Base-by-base conservation (phyloP, 2,797 vertebrate species). In the Cossypha niveicapilla region DNA sequence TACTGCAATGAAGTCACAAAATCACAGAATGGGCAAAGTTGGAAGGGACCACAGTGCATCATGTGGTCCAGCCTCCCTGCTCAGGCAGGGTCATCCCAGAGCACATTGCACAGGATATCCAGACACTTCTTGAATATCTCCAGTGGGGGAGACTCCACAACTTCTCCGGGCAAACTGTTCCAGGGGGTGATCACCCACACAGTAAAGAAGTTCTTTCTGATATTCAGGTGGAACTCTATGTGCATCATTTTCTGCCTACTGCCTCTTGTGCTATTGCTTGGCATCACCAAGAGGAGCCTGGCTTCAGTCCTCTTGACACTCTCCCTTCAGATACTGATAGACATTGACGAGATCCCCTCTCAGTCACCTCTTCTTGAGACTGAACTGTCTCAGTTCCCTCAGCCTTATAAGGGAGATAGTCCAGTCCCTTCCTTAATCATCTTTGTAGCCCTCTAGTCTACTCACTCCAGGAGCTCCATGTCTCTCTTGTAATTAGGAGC, bases 131-230 rank as follows among this genome's bases (percentile, higher is more conserved):
- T 30, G 13, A 37, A 0, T 28, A 48, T 25, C 23, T 56, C 18
- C 16, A 24, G 41, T 0, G 0, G 28, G 41, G 6, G 23, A 42
- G 9, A 35, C 1, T 68, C 22, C 35, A 25, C 19, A 37, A 4
- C 5, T 8, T 42, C n/a, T 42, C 28, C 6, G 16, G 48, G 0
- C 27, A 48, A 15, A 1, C 48, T 62, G 23, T 50, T 88, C 41
- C 42, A 67, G n/a, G 14, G 18, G 2, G 0, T 16, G 9, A 9
- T 35, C 47, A 74, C 12, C 6, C 1, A 3, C 9, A 42, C 5
- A 68, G 11, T 37, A 37, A 48, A 45, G 11, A n/a, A 54, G 15
- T 42, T 56, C 42, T 56, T 68, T 23, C 35, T 88, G 10, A 19
- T 32, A 3, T 37, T 75, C 48, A 37, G n/a, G 19, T 81, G 16